Evolutionary conservation across 2,113 vertebrate species (phyloP).

Genomic region (Alethe diademata): DNA sequence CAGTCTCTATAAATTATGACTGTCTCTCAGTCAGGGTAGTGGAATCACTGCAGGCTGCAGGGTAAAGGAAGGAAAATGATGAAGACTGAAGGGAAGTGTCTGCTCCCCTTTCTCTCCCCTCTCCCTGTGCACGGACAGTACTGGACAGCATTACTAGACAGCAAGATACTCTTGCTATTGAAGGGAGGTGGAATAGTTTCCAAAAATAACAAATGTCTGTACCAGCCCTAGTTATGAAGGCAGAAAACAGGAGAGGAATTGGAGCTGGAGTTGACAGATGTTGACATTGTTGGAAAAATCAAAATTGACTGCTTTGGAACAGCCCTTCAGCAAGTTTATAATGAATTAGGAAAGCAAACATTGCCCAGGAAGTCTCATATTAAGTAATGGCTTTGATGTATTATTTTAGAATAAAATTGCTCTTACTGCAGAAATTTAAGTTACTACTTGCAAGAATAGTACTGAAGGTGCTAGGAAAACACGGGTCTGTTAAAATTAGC

Average conservation of each 20-base stretch:
- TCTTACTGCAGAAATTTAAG: not conserved
- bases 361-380: too few relatives aligned
- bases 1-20: slow-evolving; percentile 7
- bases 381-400: not conserved
- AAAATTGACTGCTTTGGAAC: not conserved
- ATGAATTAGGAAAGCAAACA: not conserved
- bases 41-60: slow-evolving; percentile 2
- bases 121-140: not conserved
- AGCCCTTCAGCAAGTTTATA: not conserved
- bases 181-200: not conserved
- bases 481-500: not conserved
- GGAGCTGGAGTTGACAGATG: not conserved
- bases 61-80: not conserved
- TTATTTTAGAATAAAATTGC: not conserved
- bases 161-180: not conserved
- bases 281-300: not conserved
- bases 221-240: not conserved
- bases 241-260: not conserved
- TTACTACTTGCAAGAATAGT: not conserved
- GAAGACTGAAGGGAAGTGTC: not conserved
- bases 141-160: not conserved
- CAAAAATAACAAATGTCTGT: not conserved
- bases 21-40: not conserved
- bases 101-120: not conserved
- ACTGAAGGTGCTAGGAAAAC: not conserved